Percentiles rank a stretch among this genome's conserved stretches.
phyloP scores from a whole-genome alignment of 2,113 vertebrate species.

The Laticauda laticaudata region DNA sequence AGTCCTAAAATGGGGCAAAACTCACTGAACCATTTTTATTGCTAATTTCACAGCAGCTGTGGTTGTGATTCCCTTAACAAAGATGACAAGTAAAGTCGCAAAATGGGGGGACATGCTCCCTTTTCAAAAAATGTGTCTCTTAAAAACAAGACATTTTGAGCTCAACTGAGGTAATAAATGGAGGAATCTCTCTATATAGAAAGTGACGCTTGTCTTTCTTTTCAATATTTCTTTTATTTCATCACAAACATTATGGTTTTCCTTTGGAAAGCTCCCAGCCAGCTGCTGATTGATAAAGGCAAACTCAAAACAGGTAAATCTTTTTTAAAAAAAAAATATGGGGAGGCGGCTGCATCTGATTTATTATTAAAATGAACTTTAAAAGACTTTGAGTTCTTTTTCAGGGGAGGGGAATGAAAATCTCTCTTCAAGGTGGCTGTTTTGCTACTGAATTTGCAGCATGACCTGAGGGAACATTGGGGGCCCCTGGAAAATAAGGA shows the following conservation, averaged over 20 bases:
- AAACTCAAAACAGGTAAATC: background rate
- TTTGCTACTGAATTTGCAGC: background rate
- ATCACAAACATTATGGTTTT: background rate
- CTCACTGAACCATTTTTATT: too few species aligned
- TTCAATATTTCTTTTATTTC: background rate
- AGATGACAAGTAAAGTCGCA: fast-evolving
- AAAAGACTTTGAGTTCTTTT: background rate
- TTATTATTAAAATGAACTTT: background rate
- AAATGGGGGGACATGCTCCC: background rate
- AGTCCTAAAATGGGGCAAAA: too few species aligned
- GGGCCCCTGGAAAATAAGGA: background rate
- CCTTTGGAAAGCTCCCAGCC: background rate
- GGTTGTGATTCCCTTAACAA: background rate
- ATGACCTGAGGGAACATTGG: background rate
- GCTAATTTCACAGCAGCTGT: background rate
- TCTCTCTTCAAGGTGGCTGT: background rate
- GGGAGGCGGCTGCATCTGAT: background rate
- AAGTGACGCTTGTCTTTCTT: background rate
- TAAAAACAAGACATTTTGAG: background rate
- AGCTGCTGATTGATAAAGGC: background rate
- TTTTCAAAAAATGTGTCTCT: background rate
- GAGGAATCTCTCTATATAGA: background rate
- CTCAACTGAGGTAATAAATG: background rate
- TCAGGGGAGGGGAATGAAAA: background rate
- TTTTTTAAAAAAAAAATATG: background rate